Evolutionary conservation across 2,888 invertebrate genomes (phyloP).

Genomic region (Caradrina kadenii): DNA sequence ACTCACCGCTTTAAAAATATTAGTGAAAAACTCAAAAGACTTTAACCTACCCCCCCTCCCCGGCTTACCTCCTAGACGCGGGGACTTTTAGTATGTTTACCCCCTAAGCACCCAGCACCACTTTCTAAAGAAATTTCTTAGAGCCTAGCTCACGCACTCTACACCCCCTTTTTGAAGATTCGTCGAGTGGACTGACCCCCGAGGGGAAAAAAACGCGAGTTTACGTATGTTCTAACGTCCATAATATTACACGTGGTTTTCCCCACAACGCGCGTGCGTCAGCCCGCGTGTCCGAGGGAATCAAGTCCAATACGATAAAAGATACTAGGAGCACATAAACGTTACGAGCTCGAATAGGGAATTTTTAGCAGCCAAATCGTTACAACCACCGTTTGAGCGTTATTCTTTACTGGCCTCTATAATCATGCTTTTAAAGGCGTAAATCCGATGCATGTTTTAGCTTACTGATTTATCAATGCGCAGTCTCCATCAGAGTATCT

Average conservation of each 20-base stretch:
- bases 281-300: background rate
- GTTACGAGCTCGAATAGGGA: background rate
- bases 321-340: constrained; percentile 50
- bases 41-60: too few species aligned
- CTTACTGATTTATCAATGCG: background rate
- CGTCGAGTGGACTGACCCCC: too few species aligned
- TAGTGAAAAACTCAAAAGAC: too few species aligned
- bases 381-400: background rate
- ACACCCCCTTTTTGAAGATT: too few species aligned
- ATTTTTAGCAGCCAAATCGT: background rate
- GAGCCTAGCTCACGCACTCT: too few species aligned
- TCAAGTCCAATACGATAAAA: background rate
- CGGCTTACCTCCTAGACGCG: too few species aligned
- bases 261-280: background rate
- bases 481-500: background rate
- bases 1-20: too few species aligned
- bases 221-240: too few species aligned
- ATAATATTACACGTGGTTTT: background rate
- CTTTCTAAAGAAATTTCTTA: too few species aligned
- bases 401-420: background rate
- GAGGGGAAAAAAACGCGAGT: too few species aligned
- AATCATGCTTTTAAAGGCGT: background rate
- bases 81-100: too few species aligned
- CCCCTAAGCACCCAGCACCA: too few species aligned
- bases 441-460: background rate